Base-by-base conservation (phyloP, 2,888 invertebrate species). In the Drosophila mimica region DNA sequence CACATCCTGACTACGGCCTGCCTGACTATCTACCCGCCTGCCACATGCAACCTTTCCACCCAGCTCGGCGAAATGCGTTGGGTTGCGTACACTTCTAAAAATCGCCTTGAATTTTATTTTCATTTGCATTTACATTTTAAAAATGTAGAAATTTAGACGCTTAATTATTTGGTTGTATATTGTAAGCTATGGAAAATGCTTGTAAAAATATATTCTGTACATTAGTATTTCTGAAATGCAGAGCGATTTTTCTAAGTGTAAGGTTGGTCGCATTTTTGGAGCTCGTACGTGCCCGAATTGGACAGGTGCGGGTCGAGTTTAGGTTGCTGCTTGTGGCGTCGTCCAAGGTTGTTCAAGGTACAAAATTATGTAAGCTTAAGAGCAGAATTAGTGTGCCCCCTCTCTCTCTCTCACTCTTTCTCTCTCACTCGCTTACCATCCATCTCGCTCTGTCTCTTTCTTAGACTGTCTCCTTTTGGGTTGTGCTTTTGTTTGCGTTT, bases 361-460 rank as follows among this genome's bases (percentile, higher is more conserved):
- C 59, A 83, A 84, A 86, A 88, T 87, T 84, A 86, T 86, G 78
- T 87, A 82, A 81, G 88, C 84, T 83, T 86, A 84, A 83, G 78
- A 82, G 76, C 71, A 68, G 78, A 70, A 79, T 79, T 79, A 81
- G 74, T 80, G n/a, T 20, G 51, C 17, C 11, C 40, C 25, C 25
- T 38, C 30, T 48, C 54, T 49, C 56, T 25, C 9, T 38, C 28
- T 48, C 25, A 25, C 46, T 40, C 15, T 25, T 43, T 38, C 28
- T 20, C 38, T 28, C 38, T 49, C 13, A 9, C 52, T 46, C 52
- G 9, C 1, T 30, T 36, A 6, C 20, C 36, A 11, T 17, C 8
- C 34, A n/a, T 52, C 48, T 51, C 36, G 20, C 8, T 31, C 33
- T 53, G 51, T 49, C 59, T 30, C 7, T 57, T 57, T 40, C 7